Conservation (phyloP, 2,113 vertebrate species). For the Felis chaus region DNA sequence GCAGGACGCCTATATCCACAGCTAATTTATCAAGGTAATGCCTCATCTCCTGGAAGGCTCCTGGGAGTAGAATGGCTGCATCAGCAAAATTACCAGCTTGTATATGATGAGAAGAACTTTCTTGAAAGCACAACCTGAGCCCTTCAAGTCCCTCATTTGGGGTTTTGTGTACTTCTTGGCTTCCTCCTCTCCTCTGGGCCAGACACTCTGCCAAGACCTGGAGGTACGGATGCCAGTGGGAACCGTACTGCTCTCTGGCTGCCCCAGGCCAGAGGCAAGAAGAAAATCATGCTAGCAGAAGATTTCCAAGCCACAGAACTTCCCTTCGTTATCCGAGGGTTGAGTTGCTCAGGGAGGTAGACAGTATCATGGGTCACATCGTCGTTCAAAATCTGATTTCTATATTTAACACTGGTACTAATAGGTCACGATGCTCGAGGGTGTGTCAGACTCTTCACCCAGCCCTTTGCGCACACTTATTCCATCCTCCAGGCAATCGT, state of each 20-base stretch:
- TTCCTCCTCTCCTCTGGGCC: not conserved
- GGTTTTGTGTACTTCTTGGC: not conserved
- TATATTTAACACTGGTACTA: not conserved
- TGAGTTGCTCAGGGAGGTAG: not conserved
- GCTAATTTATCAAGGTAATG: slow-evolving; percentile 61
- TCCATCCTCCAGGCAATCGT: too few relatives aligned
- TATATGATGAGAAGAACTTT: not conserved
- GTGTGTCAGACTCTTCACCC: not conserved
- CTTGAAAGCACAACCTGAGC: not conserved
- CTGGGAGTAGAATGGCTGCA: not conserved
- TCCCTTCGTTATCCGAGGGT: not conserved
- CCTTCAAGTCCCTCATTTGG: not conserved
- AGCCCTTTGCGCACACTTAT: not conserved
- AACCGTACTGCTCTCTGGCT: fast-evolving
- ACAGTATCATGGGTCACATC: not conserved
- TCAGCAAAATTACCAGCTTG: not conserved
- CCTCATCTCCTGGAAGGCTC: slow-evolving; percentile 13
- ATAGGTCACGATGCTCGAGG: fast-evolving
- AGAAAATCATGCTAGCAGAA: not conserved
- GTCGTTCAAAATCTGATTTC: not conserved
- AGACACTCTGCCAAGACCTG: not conserved
- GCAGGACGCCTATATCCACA: slow-evolving; percentile 30
- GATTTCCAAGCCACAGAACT: not conserved
- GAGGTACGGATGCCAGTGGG: fast-evolving
- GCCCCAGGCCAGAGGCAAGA: not conserved